Evolutionary conservation across 2,113 vertebrate genomes (phyloP).

Genomic region (Chinchilla lanigera): DNA sequence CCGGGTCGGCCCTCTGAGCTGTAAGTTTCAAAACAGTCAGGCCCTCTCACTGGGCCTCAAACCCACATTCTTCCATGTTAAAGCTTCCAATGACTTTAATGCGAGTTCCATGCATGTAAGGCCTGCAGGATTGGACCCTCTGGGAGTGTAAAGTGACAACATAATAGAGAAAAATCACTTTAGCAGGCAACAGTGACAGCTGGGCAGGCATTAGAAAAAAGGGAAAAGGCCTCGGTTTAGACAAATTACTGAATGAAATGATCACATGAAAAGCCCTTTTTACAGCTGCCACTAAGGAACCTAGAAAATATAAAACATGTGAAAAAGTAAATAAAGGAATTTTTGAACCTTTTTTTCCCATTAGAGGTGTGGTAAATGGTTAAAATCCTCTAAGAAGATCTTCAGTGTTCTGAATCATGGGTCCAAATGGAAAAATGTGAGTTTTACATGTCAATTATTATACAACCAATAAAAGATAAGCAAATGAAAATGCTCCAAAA

Average conservation of each 20-base stretch:
- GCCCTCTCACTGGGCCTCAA: conserved; percentile 51
- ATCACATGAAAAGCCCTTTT: conserved; percentile 81
- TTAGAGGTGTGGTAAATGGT: conserved; percentile 73
- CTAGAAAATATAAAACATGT: conserved; percentile 82
- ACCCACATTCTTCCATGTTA: conserved; percentile 66
- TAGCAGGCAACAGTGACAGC: conserved; percentile 83
- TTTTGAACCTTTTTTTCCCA: conserved; percentile 62
- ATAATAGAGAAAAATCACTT: conserved; percentile 84
- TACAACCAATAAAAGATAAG: conserved; percentile 77
- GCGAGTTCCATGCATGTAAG: conserved; percentile 77
- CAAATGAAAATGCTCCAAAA: conserved; percentile 60
- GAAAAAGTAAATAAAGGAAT: conserved; percentile 80
- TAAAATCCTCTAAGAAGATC: conserved; percentile 73
- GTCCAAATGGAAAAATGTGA: conserved; percentile 76
- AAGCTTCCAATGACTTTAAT: conserved; percentile 75
- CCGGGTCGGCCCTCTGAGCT: not conserved
- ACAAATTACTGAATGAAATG: conserved; percentile 83
- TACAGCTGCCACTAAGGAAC: conserved; percentile 81
- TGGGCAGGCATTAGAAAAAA: conserved; percentile 76
- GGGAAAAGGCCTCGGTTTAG: conserved; percentile 77
- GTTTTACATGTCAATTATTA: conserved; percentile 72
- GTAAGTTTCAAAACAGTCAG: conserved; percentile 17
- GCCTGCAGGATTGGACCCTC: conserved; percentile 75
- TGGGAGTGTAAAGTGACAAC: conserved; percentile 83
- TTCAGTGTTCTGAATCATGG: conserved; percentile 65